These are phyloP conservation scores for Microplitis demolitor DNA, from an alignment of 1,140 invertebrate species.

Conservation along the genomic window DNA sequence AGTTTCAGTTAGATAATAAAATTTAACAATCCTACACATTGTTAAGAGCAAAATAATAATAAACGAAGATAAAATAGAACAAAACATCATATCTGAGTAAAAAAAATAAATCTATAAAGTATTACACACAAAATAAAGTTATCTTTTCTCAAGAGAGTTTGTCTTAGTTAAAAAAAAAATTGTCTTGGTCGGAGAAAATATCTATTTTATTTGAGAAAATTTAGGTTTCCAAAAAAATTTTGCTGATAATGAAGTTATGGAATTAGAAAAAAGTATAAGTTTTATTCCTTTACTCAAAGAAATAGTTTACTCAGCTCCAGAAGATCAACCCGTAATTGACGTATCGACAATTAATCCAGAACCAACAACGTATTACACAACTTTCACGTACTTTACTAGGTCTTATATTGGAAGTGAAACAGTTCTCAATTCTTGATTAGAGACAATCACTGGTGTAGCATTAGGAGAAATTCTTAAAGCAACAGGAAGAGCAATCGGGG, in stretches of 20 bases:
- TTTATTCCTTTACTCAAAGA: conserved; percentile 13
- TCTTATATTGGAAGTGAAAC: conserved; percentile 83
- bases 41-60: too few species aligned
- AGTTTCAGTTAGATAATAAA: too few species aligned
- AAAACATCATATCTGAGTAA: too few species aligned
- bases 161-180: too few species aligned
- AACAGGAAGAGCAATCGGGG: conserved; percentile 55
- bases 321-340: conserved; percentile 43
- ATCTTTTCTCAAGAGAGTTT: too few species aligned
- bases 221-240: too few species aligned
- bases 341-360: conserved; percentile 51
- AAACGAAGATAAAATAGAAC: too few species aligned
- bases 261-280: conserved; percentile 14
- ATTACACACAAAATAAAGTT: too few species aligned
- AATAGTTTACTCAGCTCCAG: conserved; percentile 21
- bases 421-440: conserved; percentile 80
- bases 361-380: conserved; percentile 82
- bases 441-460: conserved; percentile 84
- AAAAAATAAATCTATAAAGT: too few species aligned
- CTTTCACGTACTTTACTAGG: conserved; percentile 91
- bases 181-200: too few species aligned
- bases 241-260: conserved; percentile 56
- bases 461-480: conserved; percentile 60
- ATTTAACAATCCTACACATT: too few species aligned
- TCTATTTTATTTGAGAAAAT: too few species aligned